phyloP scores from a whole-genome alignment of 64 coral and sea anemone genomes.

The Exaiptasia diaphana region DNA sequence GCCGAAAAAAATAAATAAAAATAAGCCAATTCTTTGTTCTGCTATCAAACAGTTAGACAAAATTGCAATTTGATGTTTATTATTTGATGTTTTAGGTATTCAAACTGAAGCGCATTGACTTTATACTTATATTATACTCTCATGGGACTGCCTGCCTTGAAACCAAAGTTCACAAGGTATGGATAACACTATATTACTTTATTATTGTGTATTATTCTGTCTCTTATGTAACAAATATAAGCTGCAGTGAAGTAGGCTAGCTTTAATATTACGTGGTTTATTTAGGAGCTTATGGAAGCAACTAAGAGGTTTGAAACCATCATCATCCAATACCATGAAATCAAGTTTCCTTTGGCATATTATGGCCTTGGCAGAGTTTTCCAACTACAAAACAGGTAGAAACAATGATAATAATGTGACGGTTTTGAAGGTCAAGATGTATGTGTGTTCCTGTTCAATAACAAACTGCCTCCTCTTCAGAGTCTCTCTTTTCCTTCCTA shows the following conservation, averaged over 20 bases:
- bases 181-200: not conserved
- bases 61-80: no score
- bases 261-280: no score
- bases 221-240: no score
- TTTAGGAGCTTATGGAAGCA: slow-evolving; percentile 67
- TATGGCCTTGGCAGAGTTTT: slow-evolving; percentile 72
- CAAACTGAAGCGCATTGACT: slow-evolving; percentile 65
- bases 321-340: slow-evolving; percentile 42
- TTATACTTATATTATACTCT: slow-evolving; percentile 70
- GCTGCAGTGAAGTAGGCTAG: no score
- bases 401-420: not conserved
- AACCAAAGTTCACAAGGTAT: slow-evolving; percentile 59
- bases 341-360: slow-evolving; percentile 78
- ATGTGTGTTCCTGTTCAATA: no score
- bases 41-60: no score
- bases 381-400: slow-evolving; percentile 77
- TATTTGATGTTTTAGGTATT: slow-evolving; percentile 57
- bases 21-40: no score
- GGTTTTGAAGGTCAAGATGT: no score
- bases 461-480: no score
- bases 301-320: slow-evolving; percentile 78
- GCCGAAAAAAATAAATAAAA: no score
- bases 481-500: no score
- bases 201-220: no score
- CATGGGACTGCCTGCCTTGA: slow-evolving; percentile 71